A percentile compares a stretch with the other conserved stretches of the same genome.
Evolutionary conservation across 2,797 vertebrate species (phyloP).

Genomic region (Eleutherodactylus coqui): DNA sequence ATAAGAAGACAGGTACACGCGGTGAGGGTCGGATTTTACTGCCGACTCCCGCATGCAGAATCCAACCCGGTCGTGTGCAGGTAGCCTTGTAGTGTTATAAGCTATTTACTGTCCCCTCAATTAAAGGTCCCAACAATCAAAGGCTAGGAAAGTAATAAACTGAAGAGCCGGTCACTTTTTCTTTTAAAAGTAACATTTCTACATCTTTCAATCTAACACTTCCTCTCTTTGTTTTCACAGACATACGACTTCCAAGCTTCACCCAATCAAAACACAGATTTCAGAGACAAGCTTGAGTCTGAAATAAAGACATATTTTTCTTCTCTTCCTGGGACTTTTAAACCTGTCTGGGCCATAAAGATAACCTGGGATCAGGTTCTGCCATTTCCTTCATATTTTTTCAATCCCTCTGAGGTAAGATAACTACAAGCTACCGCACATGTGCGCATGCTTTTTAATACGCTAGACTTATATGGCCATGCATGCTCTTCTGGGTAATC

Average conservation of each 20-base stretch:
- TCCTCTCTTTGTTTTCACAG: background rate
- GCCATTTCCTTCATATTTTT: slow-evolving; percentile 59
- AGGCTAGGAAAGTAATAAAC: background rate
- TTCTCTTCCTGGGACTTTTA: background rate
- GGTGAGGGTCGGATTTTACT: too few species aligned
- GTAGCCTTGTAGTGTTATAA: background rate
- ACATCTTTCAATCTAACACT: too few species aligned
- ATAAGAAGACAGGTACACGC: too few species aligned
- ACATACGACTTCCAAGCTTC: slow-evolving; percentile 43
- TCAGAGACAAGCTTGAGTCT: slow-evolving; percentile 37
- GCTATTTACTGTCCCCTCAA: background rate
- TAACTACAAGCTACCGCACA: background rate
- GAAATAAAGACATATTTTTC: slow-evolving; percentile 27
- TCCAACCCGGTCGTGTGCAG: too few species aligned
- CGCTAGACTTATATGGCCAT: too few species aligned
- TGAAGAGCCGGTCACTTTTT: background rate
- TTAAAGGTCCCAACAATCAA: background rate
- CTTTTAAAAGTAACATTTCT: background rate
- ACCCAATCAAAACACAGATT: background rate
- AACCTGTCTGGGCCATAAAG: slow-evolving; percentile 75
- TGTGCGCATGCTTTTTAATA: background rate
- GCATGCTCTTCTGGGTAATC: too few species aligned
- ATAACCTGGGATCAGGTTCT: slow-evolving; percentile 75
- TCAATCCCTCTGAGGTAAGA: slow-evolving; percentile 33
- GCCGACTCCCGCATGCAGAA: too few species aligned